Conservation (phyloP, 1,140 invertebrate species). For the Macrostomum lignano region DNA sequence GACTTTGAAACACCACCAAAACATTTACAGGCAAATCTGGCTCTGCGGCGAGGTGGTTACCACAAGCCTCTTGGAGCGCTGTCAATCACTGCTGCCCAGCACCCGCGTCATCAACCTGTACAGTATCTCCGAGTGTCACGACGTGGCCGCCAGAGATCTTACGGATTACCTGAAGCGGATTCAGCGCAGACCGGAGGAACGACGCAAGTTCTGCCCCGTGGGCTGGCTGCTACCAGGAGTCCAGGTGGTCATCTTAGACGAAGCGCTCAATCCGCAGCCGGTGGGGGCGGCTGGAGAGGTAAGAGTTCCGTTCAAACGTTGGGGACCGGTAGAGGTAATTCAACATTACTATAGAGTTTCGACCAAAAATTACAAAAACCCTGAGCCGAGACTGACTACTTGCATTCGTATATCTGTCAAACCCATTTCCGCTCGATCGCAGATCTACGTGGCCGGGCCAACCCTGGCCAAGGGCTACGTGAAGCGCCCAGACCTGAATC, state of each 20-base stretch:
- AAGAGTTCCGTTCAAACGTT: conserved; percentile 6
- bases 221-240: conserved; percentile 27
- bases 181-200: conserved; percentile 9
- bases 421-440: conserved; percentile 13
- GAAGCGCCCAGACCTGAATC: conserved; percentile 30
- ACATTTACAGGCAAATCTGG: conserved; percentile 18
- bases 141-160: conserved; percentile 24
- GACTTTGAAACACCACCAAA: too few species aligned
- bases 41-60: conserved; percentile 31
- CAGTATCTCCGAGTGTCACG: conserved; percentile 27
- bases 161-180: conserved; percentile 13
- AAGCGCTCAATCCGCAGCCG: conserved; percentile 21
- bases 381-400: too few species aligned
- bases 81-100: conserved; percentile 19
- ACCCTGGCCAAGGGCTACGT: conserved; percentile 30
- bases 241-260: conserved; percentile 23
- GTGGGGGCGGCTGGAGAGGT: conserved; percentile 32
- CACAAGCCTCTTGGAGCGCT: conserved; percentile 19
- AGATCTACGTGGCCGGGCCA: conserved; percentile 30
- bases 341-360: too few species aligned
- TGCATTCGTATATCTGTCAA: conserved; percentile 5
- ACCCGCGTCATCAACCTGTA: conserved; percentile 26
- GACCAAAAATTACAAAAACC: too few species aligned
- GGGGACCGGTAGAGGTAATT: too few species aligned
- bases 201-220: conserved; percentile 28